Base-by-base conservation (phyloP, 2,797 vertebrate genomes). In the Thalassophryne amazonica region DNA sequence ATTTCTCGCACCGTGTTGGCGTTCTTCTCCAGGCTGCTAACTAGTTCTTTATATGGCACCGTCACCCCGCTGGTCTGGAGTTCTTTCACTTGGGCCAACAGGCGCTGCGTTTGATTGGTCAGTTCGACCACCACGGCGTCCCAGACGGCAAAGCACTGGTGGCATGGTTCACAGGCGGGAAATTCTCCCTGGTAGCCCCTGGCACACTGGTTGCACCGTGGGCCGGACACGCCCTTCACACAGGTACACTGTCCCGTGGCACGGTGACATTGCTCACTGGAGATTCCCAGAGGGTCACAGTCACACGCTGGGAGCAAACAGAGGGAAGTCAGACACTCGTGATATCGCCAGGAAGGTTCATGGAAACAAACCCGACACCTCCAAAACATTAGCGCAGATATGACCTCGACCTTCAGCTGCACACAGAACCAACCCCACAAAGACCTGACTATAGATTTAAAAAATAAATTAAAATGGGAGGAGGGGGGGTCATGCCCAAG, bases 121-220 rank as follows among this genome's bases (percentile, higher is more conserved):
- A 99, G 70, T 69, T 98, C 95, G 0, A 78, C 39, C 1, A 98
- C 80, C 30, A 92, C 87, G 2, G 62, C 17, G 1, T 99, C 94
- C 97, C 96, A 99, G 12, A 88, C 71, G 0, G 79, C 86, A 1
- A 99, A 98, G 86, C 97, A 99, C 57, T 88, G 78, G 72, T 99
- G 95, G 79, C 97, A 99, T 0, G 86, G 93, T 12, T 86, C 43
- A 0, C 97, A 99, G 69, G 81, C 52, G 0, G 97, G 97, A 69
- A 98, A 99, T 58, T 86, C 75, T 0, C 97, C 97, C 0, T 84
- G 85, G 78, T 92, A 95, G 20, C 96, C 96, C 2, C 95, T 74
- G 4, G 94, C 95, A 32, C 97, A 99, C 12, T 77, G 70, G 83
- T 98, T 91, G 1, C 97, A 99, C 6, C 84, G 88, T 0, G 42